A percentile compares a stretch with the other conserved stretches of the same genome.
phyloP scores from a whole-genome alignment of 35 echinoderm and acorn worm species.

The Amphiura filiformis region DNA sequence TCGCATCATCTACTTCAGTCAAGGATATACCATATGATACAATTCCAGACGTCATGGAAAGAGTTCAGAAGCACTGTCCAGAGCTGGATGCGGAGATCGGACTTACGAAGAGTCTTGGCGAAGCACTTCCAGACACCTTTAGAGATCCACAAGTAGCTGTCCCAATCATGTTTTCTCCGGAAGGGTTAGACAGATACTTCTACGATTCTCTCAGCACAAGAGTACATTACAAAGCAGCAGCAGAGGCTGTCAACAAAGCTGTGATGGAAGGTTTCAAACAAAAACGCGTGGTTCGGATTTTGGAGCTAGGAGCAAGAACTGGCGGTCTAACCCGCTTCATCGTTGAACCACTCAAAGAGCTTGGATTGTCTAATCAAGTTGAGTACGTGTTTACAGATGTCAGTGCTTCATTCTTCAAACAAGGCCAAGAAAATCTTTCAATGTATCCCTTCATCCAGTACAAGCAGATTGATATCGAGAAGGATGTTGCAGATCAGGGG shows the following conservation, averaged over 20 bases:
- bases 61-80: constrained; percentile 52
- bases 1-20: neutral
- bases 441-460: constrained; percentile 77
- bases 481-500: constrained; percentile 66
- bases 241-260: constrained; percentile 59
- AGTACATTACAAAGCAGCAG: constrained; percentile 71
- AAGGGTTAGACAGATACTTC: constrained; percentile 81
- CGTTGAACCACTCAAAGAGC: constrained; percentile 58
- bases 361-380: constrained; percentile 57
- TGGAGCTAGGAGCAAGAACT: constrained; percentile 85
- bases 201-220: constrained; percentile 75
- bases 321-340: constrained; percentile 81
- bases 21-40: constrained; percentile 47
- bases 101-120: constrained; percentile 71
- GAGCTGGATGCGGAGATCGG: constrained; percentile 66
- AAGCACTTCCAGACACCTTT: constrained; percentile 71
- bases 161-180: constrained; percentile 68
- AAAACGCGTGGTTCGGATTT: constrained; percentile 70
- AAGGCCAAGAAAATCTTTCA: constrained; percentile 51
- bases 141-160: constrained; percentile 69
- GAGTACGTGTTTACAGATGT: constrained; percentile 91
- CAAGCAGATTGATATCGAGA: constrained; percentile 92
- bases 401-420: constrained; percentile 77
- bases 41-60: constrained; percentile 55
- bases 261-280: constrained; percentile 57